phyloP scores from a whole-genome alignment of 2,113 vertebrate species.

The Ahaetulla prasina region DNA sequence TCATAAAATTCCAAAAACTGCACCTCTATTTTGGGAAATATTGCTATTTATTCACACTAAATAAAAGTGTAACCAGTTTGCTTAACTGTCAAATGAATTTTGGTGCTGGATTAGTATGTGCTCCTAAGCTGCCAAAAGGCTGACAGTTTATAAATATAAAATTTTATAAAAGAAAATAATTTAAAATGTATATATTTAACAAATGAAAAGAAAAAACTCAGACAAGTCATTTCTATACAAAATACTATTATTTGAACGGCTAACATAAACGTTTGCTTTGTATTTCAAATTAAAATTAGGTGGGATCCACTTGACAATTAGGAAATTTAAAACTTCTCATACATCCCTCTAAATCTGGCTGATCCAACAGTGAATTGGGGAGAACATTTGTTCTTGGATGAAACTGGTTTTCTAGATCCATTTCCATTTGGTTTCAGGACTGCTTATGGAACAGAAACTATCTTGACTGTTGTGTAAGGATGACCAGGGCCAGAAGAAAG shows the following conservation, averaged over 20 bases:
- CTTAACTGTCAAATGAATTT: background rate
- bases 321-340: background rate
- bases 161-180: background rate
- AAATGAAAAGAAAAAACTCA: background rate
- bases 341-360: background rate
- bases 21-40: background rate
- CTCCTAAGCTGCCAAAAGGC: slow-evolving; percentile 1
- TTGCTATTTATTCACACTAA: background rate
- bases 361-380: background rate
- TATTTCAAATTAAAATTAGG: background rate
- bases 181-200: background rate
- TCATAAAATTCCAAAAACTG: slow-evolving; percentile 14
- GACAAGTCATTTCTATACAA: background rate
- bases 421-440: background rate
- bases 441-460: background rate
- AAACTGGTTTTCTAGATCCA: background rate
- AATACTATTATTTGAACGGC: background rate
- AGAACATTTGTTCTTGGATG: background rate
- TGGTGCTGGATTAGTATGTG: background rate
- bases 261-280: background rate
- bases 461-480: background rate
- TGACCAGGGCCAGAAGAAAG: background rate
- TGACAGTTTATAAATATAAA: background rate
- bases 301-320: background rate
- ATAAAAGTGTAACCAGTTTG: background rate